Base-by-base conservation (phyloP, 2,113 vertebrate genomes). In the Aspiorhynchus laticeps region DNA sequence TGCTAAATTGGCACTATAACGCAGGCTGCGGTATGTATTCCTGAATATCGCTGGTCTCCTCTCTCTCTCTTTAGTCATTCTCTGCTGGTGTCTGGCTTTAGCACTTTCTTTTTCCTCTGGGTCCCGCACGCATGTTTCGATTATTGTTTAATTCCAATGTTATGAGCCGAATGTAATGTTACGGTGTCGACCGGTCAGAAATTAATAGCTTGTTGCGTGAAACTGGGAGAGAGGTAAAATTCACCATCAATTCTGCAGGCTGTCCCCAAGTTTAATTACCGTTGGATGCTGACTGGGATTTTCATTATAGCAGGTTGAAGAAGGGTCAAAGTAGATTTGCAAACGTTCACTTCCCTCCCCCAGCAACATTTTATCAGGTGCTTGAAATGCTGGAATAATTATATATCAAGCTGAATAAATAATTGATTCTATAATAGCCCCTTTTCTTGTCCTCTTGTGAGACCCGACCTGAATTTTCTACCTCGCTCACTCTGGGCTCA, bases 251-350 rank as follows among this genome's bases (percentile, higher is more conserved):
- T 81, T 86, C 31, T 38, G 5, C 24, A 26, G 33, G 43, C 77
- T 84, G 85, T 82, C 59, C 65, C 46, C 28, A 67, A 41, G 85
- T 91, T 92, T 91, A 91, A 92, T 91, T 91, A 90, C 89, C 43
- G 67, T 80, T 41, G 63, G 83, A 85, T 87, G 80, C 81, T 89
- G 85, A 87, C 86, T 69, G 86, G 46, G 43, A 83, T 79, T 87
- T 86, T 91, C 86, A 88, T 91, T 88, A 77, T 85, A 78, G 67
- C 48, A 78, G 82, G 87, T 82, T 65, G 71, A 83, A 15, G 78
- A 61, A 76, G 90, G 90, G 88, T 93, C 86, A 86, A 65, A 80
- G 77, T 56, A 88, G 79, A 85, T 91, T 88, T 89, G 83, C 89
- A 87, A 89, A 84, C 83, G 74, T 84, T 90, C 77, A 41, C 84